phyloP scores from a whole-genome alignment of 2,113 vertebrate species.

The Calidris pugnax region DNA sequence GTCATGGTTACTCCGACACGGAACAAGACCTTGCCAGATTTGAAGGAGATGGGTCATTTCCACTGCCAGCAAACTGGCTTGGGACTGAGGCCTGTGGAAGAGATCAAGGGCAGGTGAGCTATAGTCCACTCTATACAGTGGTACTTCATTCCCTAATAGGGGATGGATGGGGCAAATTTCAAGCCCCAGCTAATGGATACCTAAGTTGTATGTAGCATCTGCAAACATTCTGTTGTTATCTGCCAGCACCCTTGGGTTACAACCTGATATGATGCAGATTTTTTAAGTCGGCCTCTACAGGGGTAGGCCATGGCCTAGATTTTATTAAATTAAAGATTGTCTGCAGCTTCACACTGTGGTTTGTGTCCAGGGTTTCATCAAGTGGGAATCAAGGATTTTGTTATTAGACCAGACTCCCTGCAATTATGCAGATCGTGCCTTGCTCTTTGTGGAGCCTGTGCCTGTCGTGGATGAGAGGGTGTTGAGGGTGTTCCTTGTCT shows the following conservation, averaged over 20 bases:
- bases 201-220: background rate
- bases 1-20: constrained; percentile 76
- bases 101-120: constrained; percentile 74
- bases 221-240: background rate
- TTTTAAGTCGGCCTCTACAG: background rate
- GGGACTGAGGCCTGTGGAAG: constrained; percentile 70
- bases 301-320: background rate
- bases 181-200: background rate
- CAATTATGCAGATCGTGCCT: background rate
- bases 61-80: constrained; percentile 74
- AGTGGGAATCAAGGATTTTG: background rate
- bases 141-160: background rate
- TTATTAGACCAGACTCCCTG: background rate
- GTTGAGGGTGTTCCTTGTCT: background rate
- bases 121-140: background rate
- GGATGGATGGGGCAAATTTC: background rate
- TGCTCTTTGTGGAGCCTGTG: background rate
- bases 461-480: background rate
- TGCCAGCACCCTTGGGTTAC: background rate
- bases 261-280: background rate
- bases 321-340: background rate
- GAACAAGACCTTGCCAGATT: constrained; percentile 82
- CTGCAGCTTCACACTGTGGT: background rate
- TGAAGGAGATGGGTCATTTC: constrained; percentile 78
- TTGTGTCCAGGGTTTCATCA: background rate